A percentile compares a stretch with the other conserved stretches of the same genome.
These are phyloP conservation scores for Orbicella faveolata DNA, from an alignment of 64 coral and sea anemone species.

Conservation along the genomic window DNA sequence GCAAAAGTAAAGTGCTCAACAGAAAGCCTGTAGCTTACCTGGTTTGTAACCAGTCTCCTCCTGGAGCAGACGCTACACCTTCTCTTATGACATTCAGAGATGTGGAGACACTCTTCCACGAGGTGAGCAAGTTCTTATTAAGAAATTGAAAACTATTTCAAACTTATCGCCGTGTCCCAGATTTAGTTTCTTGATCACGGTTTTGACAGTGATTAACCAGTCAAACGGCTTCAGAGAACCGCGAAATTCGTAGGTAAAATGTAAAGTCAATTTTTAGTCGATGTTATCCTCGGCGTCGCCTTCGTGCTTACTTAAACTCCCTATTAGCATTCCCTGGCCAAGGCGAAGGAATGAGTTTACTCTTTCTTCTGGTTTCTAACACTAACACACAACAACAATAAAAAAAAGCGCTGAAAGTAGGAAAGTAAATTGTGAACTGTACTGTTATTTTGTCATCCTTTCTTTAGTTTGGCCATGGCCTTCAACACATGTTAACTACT, in stretches of 20 bases:
- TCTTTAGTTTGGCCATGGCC: conserved; percentile 83
- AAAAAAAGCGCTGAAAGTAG: background rate
- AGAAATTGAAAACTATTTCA: background rate
- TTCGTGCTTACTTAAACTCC: no score
- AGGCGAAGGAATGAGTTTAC: no score
- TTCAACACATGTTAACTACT: conserved; percentile 96
- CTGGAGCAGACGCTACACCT: conserved; percentile 53
- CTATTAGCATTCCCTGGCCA: no score
- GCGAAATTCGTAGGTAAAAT: no score
- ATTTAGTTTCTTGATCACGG: no score
- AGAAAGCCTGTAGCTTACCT: conserved; percentile 81
- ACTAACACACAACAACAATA: no score
- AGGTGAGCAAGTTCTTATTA: conserved; percentile 31
- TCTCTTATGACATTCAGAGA: conserved; percentile 96
- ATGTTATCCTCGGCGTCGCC: no score
- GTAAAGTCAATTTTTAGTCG: no score
- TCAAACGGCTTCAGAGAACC: no score
- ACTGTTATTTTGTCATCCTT: background rate
- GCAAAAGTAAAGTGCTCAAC: conserved; percentile 77
- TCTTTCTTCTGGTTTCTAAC: no score
- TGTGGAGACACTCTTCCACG: conserved; percentile 91
- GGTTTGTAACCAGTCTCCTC: conserved; percentile 87
- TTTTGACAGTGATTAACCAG: no score
- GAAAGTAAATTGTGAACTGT: background rate
- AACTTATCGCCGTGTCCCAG: no score